These are phyloP conservation scores for Anniella stebbinsi DNA, from an alignment of 2,797 vertebrate genomes.

Conservation along the genomic window DNA sequence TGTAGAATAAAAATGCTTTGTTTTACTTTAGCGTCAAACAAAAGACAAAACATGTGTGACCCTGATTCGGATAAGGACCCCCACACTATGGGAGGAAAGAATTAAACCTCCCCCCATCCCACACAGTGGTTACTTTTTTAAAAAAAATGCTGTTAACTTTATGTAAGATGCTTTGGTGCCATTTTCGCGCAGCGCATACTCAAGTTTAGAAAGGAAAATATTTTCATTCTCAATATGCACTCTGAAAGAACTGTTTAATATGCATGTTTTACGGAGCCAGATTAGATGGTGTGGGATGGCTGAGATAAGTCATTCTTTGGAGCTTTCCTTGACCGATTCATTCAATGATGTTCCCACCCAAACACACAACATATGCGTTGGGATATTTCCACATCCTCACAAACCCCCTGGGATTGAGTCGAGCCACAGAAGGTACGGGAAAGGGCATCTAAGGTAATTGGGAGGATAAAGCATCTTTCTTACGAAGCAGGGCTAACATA, in stretches of 20 bases:
- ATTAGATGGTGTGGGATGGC: neutral
- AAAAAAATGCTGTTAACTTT: no score
- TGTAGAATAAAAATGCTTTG: no score
- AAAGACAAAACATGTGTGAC: no score
- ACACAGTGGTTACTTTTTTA: neutral
- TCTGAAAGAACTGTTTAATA: neutral
- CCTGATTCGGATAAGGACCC: no score
- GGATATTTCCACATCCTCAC: neutral
- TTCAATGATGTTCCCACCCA: neutral
- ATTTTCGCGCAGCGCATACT: neutral
- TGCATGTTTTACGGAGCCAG: neutral
- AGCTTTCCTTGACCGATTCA: neutral
- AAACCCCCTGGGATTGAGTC: neutral
- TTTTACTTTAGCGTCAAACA: no score
- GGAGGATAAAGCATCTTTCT: neutral
- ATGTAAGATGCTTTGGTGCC: neutral
- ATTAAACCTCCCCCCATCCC: no score
- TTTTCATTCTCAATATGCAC: neutral
- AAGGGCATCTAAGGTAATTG: neutral
- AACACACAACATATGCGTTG: neutral
- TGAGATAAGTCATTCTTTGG: neutral
- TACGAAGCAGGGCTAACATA: no score
- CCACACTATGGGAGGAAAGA: no score
- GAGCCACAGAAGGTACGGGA: neutral
- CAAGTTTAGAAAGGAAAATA: neutral